Evolutionary conservation across 2,113 vertebrate species (phyloP).

Genomic region (Heteronetta atricapilla): DNA sequence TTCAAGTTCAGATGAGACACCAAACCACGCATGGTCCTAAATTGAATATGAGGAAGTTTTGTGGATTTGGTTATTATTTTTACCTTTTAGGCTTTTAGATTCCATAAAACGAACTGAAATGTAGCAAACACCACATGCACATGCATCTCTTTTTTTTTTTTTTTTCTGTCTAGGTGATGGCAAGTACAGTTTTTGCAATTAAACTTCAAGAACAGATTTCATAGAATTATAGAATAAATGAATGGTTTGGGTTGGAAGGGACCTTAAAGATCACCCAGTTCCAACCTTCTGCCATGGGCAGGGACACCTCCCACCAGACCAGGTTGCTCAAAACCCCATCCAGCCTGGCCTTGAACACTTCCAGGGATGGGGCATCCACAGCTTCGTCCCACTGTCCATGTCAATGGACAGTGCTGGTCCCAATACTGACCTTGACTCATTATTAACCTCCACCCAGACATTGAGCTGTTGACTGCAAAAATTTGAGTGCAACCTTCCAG

Average conservation of each 20-base stretch:
- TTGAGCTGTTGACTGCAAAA: background rate
- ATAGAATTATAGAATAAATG: background rate
- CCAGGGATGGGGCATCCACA: background rate
- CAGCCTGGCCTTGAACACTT: background rate
- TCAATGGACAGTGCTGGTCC: background rate
- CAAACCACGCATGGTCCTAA: background rate
- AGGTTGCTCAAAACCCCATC: background rate
- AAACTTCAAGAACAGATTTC: background rate
- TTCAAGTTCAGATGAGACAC: background rate
- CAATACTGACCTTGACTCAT: background rate
- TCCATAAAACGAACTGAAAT: background rate
- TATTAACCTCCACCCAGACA: background rate
- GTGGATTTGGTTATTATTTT: background rate
- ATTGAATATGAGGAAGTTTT: background rate
- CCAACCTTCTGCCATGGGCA: background rate
- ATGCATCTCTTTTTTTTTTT: background rate
- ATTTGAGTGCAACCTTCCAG: background rate
- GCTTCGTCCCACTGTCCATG: background rate
- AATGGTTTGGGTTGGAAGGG: background rate
- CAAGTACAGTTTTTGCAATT: background rate
- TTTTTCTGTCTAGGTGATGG: background rate
- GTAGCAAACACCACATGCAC: background rate
- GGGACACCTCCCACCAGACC: background rate
- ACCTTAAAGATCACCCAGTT: background rate
- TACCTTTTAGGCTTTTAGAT: background rate